Evolutionary conservation across 2,797 vertebrate genomes (phyloP).

Genomic region (Oreochromis mossambicus): DNA sequence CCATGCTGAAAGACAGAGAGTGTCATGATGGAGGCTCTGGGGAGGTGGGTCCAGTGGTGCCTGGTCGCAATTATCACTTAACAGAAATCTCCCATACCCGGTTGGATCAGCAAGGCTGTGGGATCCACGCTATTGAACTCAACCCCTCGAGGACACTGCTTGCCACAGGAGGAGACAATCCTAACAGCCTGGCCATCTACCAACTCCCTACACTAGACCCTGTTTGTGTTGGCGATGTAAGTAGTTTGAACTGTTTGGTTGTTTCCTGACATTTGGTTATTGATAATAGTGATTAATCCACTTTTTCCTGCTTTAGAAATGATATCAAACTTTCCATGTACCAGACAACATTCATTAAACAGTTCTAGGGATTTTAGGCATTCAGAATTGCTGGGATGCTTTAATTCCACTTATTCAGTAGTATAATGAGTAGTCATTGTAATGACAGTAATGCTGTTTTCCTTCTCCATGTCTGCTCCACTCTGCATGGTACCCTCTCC

Average conservation of each 20-base stretch:
- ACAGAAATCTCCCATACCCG: conserved; percentile 59
- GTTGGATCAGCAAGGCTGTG: conserved; percentile 92
- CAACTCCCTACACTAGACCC: conserved; percentile 94
- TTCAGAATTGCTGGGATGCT: neutral
- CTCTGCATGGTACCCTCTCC: neutral
- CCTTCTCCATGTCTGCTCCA: neutral
- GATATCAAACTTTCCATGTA: neutral
- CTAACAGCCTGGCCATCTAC: conserved; percentile 96
- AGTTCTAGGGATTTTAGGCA: neutral
- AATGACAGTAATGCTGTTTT: neutral
- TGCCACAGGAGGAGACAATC: conserved; percentile 97
- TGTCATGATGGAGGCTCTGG: conserved; percentile 57
- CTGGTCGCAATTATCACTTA: conserved; percentile 49
- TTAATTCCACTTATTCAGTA: neutral
- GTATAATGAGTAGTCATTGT: neutral
- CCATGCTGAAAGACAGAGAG: conserved; percentile 93
- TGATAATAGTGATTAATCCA: neutral
- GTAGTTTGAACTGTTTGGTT: conserved; percentile 46
- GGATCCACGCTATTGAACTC: conserved; percentile 96
- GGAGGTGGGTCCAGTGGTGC: conserved; percentile 25
- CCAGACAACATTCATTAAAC: neutral
- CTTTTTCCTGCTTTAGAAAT: neutral
- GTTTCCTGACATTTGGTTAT: neutral
- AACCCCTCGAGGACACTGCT: conserved; percentile 92
- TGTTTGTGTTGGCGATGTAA: conserved; percentile 97